Percentiles rank a stretch among this genome's conserved stretches.
phyloP scores from a whole-genome alignment of 2,113 vertebrate genomes.

The Ovibos moschatus region DNA sequence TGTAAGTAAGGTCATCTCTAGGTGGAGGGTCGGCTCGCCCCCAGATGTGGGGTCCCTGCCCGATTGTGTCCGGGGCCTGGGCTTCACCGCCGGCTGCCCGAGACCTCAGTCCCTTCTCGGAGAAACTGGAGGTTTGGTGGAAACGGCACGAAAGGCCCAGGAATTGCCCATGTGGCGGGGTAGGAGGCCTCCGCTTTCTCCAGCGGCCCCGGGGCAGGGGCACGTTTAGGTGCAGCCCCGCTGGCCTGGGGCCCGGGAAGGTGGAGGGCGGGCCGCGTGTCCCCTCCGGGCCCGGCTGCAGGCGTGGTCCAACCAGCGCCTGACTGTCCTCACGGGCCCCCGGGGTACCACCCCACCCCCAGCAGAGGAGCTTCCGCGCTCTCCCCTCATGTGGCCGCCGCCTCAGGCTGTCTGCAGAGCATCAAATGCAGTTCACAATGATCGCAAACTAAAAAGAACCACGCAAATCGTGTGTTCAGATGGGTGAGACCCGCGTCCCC shows the following conservation, averaged over 20 bases:
- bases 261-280: fast-evolving
- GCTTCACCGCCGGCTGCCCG: too few relatives aligned
- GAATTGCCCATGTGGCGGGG: not conserved
- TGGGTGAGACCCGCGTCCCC: not conserved
- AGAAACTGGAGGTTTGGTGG: not conserved
- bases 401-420: not conserved
- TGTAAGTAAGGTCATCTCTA: fast-evolving
- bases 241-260: fast-evolving
- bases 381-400: fast-evolving
- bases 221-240: not conserved
- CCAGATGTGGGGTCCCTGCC: not conserved
- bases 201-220: fast-evolving
- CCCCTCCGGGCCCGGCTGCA: fast-evolving
- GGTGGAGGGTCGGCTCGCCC: fast-evolving
- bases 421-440: fast-evolving
- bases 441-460: fast-evolving
- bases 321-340: not conserved
- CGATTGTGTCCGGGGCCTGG: fast-evolving
- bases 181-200: not conserved
- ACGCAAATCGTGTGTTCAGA: fast-evolving
- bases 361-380: fast-evolving
- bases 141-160: fast-evolving
- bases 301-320: fast-evolving
- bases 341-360: fast-evolving
- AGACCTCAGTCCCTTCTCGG: not conserved